Percentiles rank a stretch among this genome's conserved stretches.
Evolutionary conservation across 1,140 invertebrate genomes (phyloP).

Genomic region (Drosophila eugracilis): DNA sequence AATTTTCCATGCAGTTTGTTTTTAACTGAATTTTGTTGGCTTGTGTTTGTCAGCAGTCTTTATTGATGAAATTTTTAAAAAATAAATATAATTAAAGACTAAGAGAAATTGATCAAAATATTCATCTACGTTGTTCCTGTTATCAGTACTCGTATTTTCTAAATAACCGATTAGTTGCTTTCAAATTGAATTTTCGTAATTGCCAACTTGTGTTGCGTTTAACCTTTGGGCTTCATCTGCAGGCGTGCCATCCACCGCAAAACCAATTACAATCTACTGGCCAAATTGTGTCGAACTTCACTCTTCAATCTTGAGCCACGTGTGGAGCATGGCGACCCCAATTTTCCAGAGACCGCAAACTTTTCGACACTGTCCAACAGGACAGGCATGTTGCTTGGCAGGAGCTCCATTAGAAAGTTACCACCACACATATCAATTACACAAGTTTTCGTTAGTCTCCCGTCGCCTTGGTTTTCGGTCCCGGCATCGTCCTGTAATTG

Average conservation of each 20-base stretch:
- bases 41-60: too few relatives aligned
- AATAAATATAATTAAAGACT: not conserved
- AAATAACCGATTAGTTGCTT: conserved; percentile 13
- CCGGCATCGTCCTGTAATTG: conserved; percentile 43
- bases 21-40: too few relatives aligned
- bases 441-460: conserved; percentile 60
- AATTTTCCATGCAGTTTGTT: too few relatives aligned
- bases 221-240: conserved; percentile 45
- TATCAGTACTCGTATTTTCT: not conserved
- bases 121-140: not conserved
- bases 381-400: not conserved
- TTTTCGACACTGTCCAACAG: conserved; percentile 52
- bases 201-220: conserved; percentile 42
- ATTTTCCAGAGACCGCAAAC: conserved; percentile 44
- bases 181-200: conserved; percentile 48
- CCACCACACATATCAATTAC: conserved; percentile 78
- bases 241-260: conserved; percentile 35
- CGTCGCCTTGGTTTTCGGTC: conserved; percentile 20
- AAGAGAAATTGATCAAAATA: not conserved
- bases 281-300: conserved; percentile 33
- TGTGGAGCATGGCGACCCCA: conserved; percentile 26
- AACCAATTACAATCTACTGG: conserved; percentile 53
- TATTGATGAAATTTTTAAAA: too few relatives aligned
- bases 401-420: conserved; percentile 70
- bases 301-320: conserved; percentile 25